A percentile compares a stretch with the other conserved stretches of the same genome.
phyloP scores from a whole-genome alignment of 92 coral and sea anemone species.

The Nematostella vectensis region DNA sequence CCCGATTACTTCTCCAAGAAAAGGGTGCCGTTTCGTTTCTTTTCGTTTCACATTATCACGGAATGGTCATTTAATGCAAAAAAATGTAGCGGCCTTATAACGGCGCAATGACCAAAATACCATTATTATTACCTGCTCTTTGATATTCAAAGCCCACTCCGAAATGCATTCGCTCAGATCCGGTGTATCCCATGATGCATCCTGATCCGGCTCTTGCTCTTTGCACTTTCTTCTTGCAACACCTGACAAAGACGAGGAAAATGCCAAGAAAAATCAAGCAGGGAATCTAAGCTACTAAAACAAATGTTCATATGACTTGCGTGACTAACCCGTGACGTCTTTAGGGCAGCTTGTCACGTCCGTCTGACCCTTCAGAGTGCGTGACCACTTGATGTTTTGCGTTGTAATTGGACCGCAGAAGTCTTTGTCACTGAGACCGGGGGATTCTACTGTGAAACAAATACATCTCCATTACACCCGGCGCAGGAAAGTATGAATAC shows the following conservation, averaged over 20 bases:
- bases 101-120: no score
- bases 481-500: background rate
- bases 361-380: conserved; percentile 35
- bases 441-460: conserved; percentile 19
- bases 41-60: no score
- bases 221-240: conserved; percentile 32
- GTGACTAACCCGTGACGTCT: conserved; percentile 37
- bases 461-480: no score
- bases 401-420: conserved; percentile 46
- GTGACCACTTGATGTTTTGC: conserved; percentile 47
- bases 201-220: conserved; percentile 8
- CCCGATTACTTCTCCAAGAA: no score
- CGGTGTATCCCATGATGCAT: conserved; percentile 34
- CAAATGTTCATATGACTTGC: background rate
- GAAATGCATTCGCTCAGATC: conserved; percentile 45
- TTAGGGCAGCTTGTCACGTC: conserved; percentile 42
- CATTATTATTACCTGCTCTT: conserved; percentile 32
- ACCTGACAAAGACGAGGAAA: conserved; percentile 9
- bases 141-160: conserved; percentile 42
- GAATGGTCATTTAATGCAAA: no score
- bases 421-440: conserved; percentile 15
- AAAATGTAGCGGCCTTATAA: no score
- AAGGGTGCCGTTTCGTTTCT: no score
- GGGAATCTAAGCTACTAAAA: no score
- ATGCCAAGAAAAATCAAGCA: background rate